Conservation (phyloP, 1,140 invertebrate species). For the Platorchestia sp. region DNA sequence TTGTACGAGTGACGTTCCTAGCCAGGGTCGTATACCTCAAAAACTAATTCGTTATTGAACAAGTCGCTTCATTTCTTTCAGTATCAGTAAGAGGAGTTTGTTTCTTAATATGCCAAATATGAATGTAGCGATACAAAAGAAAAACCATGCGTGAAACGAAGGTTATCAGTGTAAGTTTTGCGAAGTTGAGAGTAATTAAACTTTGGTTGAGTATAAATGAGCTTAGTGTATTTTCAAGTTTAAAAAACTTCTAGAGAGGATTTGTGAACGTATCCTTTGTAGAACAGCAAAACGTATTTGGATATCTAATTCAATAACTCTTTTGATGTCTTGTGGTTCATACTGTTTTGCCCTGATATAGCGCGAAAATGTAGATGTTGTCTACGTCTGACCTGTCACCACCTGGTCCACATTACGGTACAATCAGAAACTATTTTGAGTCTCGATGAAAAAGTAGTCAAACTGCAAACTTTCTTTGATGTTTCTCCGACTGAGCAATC, state of each 20-base stretch:
- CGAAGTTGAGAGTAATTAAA: not conserved
- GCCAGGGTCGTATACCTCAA: not conserved
- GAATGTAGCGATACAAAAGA: not conserved
- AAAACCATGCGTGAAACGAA: not conserved
- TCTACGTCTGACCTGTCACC: not conserved
- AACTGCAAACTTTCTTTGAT: not conserved
- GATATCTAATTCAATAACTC: too few species aligned
- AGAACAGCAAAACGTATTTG: not conserved
- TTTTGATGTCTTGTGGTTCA: not conserved
- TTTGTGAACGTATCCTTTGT: not conserved
- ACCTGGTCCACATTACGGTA: not conserved
- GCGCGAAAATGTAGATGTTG: not conserved
- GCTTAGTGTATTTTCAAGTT: not conserved
- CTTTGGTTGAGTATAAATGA: not conserved
- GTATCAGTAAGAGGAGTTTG: not conserved
- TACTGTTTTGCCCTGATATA: not conserved
- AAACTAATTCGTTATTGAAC: not conserved
- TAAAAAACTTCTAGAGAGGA: not conserved
- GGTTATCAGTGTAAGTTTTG: too few species aligned
- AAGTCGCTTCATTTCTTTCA: not conserved
- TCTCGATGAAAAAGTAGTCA: not conserved
- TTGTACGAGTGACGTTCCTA: not conserved
- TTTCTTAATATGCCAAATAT: not conserved
- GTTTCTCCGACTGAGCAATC: not conserved
- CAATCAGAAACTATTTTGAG: not conserved